Evolutionary conservation across 2,888 invertebrate species (phyloP).

Genomic region (Spodoptera littoralis): DNA sequence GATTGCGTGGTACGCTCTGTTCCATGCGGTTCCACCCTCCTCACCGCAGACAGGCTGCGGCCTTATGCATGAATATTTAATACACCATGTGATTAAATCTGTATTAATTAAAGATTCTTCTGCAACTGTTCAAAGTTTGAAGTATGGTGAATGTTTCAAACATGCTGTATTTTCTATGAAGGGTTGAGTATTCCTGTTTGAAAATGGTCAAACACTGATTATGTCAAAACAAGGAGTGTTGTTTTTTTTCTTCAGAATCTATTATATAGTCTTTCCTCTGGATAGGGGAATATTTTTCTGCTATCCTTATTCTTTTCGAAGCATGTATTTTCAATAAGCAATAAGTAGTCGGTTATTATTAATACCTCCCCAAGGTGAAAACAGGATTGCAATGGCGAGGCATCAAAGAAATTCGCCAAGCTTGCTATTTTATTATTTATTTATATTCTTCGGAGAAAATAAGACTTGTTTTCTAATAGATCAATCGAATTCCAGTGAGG

Average conservation of each 20-base stretch:
- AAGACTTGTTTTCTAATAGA: conserved; percentile 22
- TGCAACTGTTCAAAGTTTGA: conserved; percentile 23
- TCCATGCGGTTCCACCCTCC: conserved; percentile 71
- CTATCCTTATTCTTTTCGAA: too few species aligned
- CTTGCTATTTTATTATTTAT: not conserved
- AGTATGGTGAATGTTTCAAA: conserved; percentile 2
- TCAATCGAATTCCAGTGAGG: conserved; percentile 47
- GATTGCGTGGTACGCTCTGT: conserved; percentile 72
- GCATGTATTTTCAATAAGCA: too few species aligned
- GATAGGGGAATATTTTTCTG: too few species aligned
- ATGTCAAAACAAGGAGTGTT: too few species aligned
- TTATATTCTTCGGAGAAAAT: conserved; percentile 1
- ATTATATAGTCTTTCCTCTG: too few species aligned
- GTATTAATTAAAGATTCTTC: conserved; percentile 63
- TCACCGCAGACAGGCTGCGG: conserved; percentile 58
- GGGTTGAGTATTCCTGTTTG: too few species aligned
- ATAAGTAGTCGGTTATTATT: too few species aligned
- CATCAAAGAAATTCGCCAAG: not conserved
- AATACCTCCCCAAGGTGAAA: too few species aligned
- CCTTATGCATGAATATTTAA: conserved; percentile 69
- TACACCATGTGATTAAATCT: conserved; percentile 66
- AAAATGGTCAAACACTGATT: too few species aligned
- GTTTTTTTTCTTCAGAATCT: too few species aligned
- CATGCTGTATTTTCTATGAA: not conserved
- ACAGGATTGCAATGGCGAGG: too few species aligned